Percentiles rank a stretch among this genome's conserved stretches.
Conservation (phyloP, 2,113 vertebrate genomes). For the Mirza zaza region DNA sequence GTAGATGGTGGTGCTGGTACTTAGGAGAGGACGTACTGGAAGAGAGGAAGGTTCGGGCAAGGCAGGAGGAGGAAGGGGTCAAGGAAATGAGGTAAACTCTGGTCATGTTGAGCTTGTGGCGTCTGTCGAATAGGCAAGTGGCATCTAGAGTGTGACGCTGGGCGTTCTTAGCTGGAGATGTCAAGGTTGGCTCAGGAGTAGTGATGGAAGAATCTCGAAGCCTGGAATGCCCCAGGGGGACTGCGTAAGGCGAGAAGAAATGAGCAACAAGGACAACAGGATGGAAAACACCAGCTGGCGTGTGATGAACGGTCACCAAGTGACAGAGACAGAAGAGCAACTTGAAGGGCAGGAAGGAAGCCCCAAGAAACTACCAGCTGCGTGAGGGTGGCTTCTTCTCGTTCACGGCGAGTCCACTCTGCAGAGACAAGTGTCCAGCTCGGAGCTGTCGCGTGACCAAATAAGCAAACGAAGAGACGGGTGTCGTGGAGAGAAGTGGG, state of each 20-base stretch:
- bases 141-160: rapidly evolving
- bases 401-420: neutral
- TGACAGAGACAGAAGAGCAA: neutral
- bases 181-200: neutral
- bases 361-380: neutral
- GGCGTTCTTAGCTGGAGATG: neutral
- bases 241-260: neutral
- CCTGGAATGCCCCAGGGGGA: neutral
- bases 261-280: neutral
- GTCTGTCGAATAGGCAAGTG: neutral
- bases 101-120: neutral
- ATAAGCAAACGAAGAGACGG: neutral
- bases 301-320: neutral
- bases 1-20: neutral
- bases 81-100: neutral
- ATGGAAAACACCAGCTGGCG: neutral
- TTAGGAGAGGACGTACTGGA: neutral
- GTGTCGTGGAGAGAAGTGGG: constrained; percentile 56
- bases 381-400: neutral
- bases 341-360: neutral
- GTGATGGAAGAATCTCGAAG: neutral
- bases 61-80: neutral
- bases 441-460: neutral
- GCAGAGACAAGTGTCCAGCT: neutral
- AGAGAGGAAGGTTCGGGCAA: neutral